These are phyloP conservation scores for Monochamus saltuarius DNA, from an alignment of 1,140 invertebrate species.

Conservation along the genomic window DNA sequence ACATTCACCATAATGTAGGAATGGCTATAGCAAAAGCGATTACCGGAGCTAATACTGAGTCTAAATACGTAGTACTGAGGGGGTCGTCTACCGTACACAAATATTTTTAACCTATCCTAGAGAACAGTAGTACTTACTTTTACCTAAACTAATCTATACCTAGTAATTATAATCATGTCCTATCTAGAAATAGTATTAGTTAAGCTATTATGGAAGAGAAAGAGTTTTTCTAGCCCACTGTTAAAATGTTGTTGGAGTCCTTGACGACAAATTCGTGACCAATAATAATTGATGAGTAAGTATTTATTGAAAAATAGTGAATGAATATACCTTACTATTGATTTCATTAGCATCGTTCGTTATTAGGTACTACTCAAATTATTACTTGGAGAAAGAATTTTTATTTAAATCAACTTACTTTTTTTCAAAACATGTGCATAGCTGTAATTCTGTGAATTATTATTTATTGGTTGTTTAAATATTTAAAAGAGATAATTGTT, in stretches of 20 bases:
- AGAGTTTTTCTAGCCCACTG: conserved; percentile 9
- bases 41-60: conserved; percentile 15
- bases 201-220: conserved; percentile 14
- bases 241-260: neutral
- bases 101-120: conserved; percentile 21
- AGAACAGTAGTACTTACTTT: conserved; percentile 10
- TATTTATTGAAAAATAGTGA: too few species aligned
- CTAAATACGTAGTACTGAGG: conserved; percentile 28
- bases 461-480: too few species aligned
- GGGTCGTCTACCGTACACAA: conserved; percentile 31
- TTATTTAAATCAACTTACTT: too few species aligned
- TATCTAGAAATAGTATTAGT: conserved; percentile 14
- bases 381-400: too few species aligned
- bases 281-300: too few species aligned
- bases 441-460: too few species aligned
- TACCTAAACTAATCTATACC: conserved; percentile 16
- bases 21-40: conserved; percentile 11
- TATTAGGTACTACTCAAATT: too few species aligned
- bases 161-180: conserved; percentile 11
- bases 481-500: too few species aligned
- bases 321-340: too few species aligned
- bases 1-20: conserved; percentile 8
- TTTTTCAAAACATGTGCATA: too few species aligned
- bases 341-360: too few species aligned
- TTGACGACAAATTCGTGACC: too few species aligned